Percentiles rank a stretch among this genome's conserved stretches.
Conservation (phyloP, 2,113 vertebrate genomes). For the Erpornis zantholeuca region DNA sequence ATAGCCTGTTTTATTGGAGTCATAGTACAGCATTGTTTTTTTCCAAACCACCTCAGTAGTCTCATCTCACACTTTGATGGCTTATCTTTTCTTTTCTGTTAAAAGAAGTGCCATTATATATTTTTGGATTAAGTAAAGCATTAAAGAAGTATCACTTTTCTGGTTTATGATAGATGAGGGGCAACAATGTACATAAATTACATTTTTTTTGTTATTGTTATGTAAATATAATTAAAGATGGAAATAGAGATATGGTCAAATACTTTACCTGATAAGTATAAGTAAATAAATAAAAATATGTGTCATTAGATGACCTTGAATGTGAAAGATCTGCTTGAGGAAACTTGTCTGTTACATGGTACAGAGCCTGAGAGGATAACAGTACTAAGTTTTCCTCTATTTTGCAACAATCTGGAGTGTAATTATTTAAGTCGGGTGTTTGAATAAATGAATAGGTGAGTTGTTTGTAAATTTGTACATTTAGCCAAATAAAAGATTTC, state of each 20-base stretch:
- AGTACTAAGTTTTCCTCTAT: neutral
- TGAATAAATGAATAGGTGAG: neutral
- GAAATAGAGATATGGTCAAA: neutral
- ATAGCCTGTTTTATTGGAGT: neutral
- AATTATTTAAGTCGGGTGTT: neutral
- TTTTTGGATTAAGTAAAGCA: neutral
- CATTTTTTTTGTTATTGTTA: neutral
- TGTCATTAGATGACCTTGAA: neutral
- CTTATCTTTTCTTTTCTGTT: neutral
- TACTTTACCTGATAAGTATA: neutral
- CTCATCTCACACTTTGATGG: neutral
- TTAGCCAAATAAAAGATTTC: neutral
- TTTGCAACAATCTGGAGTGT: neutral
- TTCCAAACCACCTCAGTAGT: neutral
- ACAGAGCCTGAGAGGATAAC: neutral
- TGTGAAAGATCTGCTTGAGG: neutral
- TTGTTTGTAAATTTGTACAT: neutral
- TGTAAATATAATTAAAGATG: neutral
- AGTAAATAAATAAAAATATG: neutral
- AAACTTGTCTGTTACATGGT: neutral
- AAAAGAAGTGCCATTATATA: neutral
- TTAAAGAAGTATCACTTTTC: neutral
- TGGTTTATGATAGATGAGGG: neutral
- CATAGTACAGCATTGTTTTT: neutral
- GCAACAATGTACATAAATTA: neutral